Evolutionary conservation across 2,113 vertebrate genomes (phyloP).

Genomic region (Cyphomyrus plagiostoma): DNA sequence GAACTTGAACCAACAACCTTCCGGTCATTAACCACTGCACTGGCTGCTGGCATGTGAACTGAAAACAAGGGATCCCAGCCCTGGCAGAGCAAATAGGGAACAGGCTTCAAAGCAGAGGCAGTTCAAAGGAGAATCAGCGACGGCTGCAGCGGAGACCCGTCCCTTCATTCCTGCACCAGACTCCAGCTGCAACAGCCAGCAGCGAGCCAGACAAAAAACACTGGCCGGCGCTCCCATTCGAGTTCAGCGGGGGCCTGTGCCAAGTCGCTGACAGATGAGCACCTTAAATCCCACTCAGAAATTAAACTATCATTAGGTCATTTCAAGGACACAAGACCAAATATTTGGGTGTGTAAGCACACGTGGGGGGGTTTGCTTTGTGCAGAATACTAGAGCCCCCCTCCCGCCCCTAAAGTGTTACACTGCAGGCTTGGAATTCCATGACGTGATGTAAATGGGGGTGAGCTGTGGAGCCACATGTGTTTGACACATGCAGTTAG

Average conservation of each 20-base stretch:
- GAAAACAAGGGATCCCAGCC: not conserved
- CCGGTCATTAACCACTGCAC: not conserved
- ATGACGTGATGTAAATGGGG: not conserved
- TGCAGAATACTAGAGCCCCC: not conserved
- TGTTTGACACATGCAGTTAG: slow-evolving; percentile 9
- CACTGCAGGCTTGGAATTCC: not conserved
- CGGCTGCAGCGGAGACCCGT: not conserved
- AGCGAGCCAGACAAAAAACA: not conserved
- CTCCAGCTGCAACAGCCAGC: not conserved
- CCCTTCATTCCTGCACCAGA: not conserved
- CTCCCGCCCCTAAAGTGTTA: not conserved
- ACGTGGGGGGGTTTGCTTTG: not conserved
- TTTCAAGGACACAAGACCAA: not conserved
- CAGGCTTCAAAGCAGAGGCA: not conserved
- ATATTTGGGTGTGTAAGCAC: not conserved
- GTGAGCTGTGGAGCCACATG: not conserved
- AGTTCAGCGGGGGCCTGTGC: not conserved
- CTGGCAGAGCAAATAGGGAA: not conserved
- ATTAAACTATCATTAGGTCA: not conserved
- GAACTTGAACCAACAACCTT: not conserved
- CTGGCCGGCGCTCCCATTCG: not conserved
- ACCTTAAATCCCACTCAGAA: not conserved
- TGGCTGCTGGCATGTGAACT: not conserved
- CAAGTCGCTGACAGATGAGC: not conserved
- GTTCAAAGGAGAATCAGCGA: not conserved